Base-by-base conservation (phyloP, 2,888 invertebrate genomes). In the Papilio gigon region DNA sequence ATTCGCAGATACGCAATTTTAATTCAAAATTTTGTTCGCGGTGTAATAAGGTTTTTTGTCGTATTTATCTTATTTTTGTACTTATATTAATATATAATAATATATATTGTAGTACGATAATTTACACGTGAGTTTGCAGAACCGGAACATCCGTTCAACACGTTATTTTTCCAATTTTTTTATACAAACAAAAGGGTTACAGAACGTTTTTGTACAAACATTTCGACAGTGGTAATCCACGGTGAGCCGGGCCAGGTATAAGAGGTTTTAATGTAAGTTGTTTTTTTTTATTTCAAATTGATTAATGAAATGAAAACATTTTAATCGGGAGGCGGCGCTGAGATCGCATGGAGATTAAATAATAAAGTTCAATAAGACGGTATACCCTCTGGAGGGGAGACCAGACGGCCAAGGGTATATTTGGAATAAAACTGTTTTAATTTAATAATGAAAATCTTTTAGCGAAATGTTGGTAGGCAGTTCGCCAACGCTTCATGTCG, bases 381-480 rank as follows among this genome's bases (percentile, higher is more conserved):
- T 4, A 22, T 47, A 1, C 22, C 47, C 22, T 20, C 22, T 11
- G 20, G 12, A 22, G 9, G 5, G 11, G 9, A 25, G 25, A 22
- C 6, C 27, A n/a, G 27, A 27, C 50, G 6, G 14, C 50, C 50
- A n/a, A 27, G 20, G 27, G 8, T n/a, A 53, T 17, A 14, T 27
- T n/a, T 4, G 9, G 2, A 25, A 4, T n/a, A 27, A 5, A 6
- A 14, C 30, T 27, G 27, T 53, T 53, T 53, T 30, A 27, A 53
- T 53, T 9, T 27, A 27, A 27, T 53, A n/a, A 53, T 53, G 30
- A 53, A n/a, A 53, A 53, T 30, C 22, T 33, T 44, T 47, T 50
- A 35, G 20, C 22, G 0, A 35, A 58, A 63, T 50, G 33, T 63
- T 50, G 6, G 6, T 17, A 33, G 30, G 11, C 62, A 44, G 20